These are phyloP conservation scores for Sapajus apella DNA, from an alignment of 2,113 vertebrate species.

Conservation along the genomic window DNA sequence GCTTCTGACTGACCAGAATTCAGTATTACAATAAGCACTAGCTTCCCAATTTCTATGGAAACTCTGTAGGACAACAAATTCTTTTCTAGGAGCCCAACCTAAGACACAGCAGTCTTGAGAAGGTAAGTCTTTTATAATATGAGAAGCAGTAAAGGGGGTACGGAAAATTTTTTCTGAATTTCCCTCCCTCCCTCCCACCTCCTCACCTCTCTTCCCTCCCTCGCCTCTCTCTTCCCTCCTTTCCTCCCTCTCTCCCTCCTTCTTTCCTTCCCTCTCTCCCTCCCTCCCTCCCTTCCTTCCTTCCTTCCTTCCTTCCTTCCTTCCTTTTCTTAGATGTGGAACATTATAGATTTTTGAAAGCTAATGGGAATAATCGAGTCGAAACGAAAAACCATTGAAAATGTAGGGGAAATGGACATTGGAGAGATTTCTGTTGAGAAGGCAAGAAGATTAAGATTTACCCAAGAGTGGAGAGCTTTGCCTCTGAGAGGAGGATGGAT, in stretches of 20 bases:
- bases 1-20: neutral
- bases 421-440: neutral
- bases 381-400: neutral
- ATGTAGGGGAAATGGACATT: neutral
- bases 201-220: neutral
- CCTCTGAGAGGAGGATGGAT: neutral
- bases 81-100: neutral
- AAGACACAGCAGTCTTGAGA: neutral
- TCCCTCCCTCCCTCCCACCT: neutral
- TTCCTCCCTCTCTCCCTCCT: fast-evolving
- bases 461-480: neutral
- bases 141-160: neutral
- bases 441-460: neutral
- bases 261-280: fast-evolving
- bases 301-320: too few species aligned
- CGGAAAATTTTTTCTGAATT: neutral
- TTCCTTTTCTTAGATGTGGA: neutral
- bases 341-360: neutral
- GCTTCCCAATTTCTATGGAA: neutral
- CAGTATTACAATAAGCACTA: neutral
- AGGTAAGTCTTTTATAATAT: neutral
- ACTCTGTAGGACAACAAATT: neutral
- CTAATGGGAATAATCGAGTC: neutral
- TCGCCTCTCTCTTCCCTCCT: too few species aligned
- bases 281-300: fast-evolving